phyloP scores from a whole-genome alignment of 2,797 vertebrate species.

The Onychomys torridus region DNA sequence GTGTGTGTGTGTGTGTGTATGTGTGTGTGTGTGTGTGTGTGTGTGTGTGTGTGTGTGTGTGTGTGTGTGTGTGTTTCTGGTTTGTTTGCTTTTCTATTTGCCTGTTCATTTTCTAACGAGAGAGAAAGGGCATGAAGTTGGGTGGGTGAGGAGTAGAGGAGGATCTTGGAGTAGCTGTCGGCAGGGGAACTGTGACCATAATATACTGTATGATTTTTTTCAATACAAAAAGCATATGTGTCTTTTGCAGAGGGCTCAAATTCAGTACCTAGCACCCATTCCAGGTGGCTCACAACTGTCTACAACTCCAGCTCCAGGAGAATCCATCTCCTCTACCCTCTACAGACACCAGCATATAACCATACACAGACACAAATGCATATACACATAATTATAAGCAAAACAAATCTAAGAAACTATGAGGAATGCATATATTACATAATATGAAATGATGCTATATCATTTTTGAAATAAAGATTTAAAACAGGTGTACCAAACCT shows the following conservation, averaged over 20 bases:
- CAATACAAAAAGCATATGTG: neutral
- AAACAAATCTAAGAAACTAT: neutral
- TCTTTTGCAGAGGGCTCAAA: neutral
- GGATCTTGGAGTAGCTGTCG: neutral
- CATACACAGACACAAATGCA: neutral
- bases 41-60: too few relatives aligned
- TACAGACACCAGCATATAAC: too few relatives aligned
- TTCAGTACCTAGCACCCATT: too few relatives aligned
- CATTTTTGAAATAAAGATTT: constrained; percentile 26
- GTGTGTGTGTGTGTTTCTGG: neutral
- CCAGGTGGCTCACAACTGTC: neutral
- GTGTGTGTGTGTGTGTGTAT: too few relatives aligned
- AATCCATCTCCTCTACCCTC: neutral
- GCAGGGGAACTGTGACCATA: neutral
- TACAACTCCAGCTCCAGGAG: neutral
- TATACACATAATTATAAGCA: neutral
- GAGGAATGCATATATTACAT: neutral
- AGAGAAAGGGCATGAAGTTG: neutral
- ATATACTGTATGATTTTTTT: neutral
- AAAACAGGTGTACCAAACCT: neutral
- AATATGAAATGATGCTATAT: constrained; percentile 31
- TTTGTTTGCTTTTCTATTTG: neutral
- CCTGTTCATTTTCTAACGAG: neutral
- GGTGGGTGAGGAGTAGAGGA: neutral
- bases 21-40: too few relatives aligned